Conservation (phyloP, 2,113 vertebrate species). For the Castor canadensis region DNA sequence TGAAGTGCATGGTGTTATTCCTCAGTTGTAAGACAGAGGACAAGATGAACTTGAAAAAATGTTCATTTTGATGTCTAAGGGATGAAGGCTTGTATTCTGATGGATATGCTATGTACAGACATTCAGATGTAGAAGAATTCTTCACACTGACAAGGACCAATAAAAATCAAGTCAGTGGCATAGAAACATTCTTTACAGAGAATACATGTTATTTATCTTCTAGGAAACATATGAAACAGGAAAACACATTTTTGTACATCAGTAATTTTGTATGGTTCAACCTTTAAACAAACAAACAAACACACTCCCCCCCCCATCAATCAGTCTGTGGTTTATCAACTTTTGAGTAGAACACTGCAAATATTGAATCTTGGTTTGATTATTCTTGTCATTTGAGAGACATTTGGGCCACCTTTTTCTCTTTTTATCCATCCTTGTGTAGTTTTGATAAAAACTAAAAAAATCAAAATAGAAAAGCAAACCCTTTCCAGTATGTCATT, state of each 20-base stretch:
- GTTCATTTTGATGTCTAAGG: not conserved
- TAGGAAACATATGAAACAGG: constrained; percentile 1
- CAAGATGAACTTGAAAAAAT: not conserved
- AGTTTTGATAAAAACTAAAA: constrained; percentile 4
- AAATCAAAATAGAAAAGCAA: not conserved
- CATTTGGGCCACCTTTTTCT: not conserved
- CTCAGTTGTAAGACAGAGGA: not conserved
- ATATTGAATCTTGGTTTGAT: not conserved
- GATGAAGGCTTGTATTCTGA: not conserved
- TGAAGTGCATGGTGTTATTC: not conserved
- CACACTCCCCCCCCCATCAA: not conserved
- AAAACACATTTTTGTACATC: not conserved
- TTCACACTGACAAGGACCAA: not conserved
- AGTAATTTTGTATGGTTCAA: not conserved
- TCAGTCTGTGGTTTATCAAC: not conserved
- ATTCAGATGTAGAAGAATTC: not conserved
- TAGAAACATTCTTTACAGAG: not conserved
- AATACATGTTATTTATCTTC: not conserved
- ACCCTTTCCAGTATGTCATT: not conserved
- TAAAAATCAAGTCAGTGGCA: not conserved
- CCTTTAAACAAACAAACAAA: not conserved
- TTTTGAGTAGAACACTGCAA: not conserved
- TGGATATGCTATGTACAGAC: not conserved
- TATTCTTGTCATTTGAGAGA: constrained; percentile 1
- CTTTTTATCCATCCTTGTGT: not conserved